Evolutionary conservation across 2,113 vertebrate species (phyloP), one percentile per base, ranked within the genome.

Genomic region (Mystacornis crossleyi): DNA sequence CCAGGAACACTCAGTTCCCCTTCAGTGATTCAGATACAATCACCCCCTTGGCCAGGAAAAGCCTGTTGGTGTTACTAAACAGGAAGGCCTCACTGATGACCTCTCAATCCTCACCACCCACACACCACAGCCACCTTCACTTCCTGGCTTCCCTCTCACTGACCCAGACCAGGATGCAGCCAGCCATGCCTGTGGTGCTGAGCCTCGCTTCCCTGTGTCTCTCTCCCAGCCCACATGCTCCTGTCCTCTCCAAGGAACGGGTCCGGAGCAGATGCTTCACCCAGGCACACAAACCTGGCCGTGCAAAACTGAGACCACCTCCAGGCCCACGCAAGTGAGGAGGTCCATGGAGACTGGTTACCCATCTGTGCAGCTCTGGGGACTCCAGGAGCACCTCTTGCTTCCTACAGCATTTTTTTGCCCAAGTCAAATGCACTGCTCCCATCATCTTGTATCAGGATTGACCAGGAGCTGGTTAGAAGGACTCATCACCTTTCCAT

Each of bases 21-120:
- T 58, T 77, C 1, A 1, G 11, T 92, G 92, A 88, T 90, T 93
- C 91, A 88, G 62, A 72, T 73, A 53, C 92, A 94, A 45, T 62
- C 79, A 81, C 50, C 82, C 34, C 45, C 53, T 86, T 75, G 21
- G 47, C 67, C 4, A 2, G 84, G 90, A 89, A 47, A 45, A 67
- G 51, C 61, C 55, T 62, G 18, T 65, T 50, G 73, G 33, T 3
- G 3, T 89, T 70, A 64, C 57, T 25, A 51, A 70, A 74, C 60
- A 84, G 72, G 81, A 81, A 60, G 61, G n/a, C 50, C 66, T 67
- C 62, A 19, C 19, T 0, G 3, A 33, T 58, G 2, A 0, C 40
- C 53, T 83, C 58, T 16, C 75, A 20, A 23, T 69, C 71, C 43
- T 88, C 34, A 67, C 51, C 40, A 5, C 57, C 81, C 40, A 14